Conservation (phyloP, 2,797 vertebrate species). For the Etheostoma nigrum region DNA sequence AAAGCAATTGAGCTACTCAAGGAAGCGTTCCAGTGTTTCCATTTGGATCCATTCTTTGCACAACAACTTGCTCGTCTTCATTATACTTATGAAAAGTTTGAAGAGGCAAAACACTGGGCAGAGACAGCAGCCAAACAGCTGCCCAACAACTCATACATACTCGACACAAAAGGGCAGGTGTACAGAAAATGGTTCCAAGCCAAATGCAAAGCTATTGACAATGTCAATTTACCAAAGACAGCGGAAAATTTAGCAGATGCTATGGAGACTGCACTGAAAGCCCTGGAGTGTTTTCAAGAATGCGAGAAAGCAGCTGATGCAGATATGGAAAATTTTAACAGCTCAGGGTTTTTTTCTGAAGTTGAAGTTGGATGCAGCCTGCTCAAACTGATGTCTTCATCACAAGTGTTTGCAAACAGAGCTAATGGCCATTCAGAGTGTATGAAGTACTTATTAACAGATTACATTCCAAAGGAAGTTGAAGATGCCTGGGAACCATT, state of each 20-base stretch:
- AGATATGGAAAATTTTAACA: constrained; percentile 81
- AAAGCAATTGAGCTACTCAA: constrained; percentile 84
- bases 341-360: constrained; percentile 82
- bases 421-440: constrained; percentile 71
- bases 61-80: constrained; percentile 89
- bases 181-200: constrained; percentile 86
- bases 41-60: constrained; percentile 86
- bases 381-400: constrained; percentile 82
- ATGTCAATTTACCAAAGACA: constrained; percentile 63
- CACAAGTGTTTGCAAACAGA: constrained; percentile 73
- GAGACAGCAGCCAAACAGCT: constrained; percentile 74
- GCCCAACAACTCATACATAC: constrained; percentile 86
- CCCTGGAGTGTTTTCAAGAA: constrained; percentile 85
- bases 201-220: constrained; percentile 73
- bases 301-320: constrained; percentile 81
- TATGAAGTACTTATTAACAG: constrained; percentile 83
- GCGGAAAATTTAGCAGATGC: constrained; percentile 68
- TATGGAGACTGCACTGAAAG: constrained; percentile 84
- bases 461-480: constrained; percentile 84
- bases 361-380: constrained; percentile 86
- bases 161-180: constrained; percentile 90
- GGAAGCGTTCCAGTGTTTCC: constrained; percentile 82
- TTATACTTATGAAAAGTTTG: constrained; percentile 80
- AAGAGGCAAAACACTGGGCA: constrained; percentile 86
- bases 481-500: constrained; percentile 79